These are phyloP conservation scores for Falco biarmicus DNA, from an alignment of 2,797 vertebrate species.

Conservation along the genomic window DNA sequence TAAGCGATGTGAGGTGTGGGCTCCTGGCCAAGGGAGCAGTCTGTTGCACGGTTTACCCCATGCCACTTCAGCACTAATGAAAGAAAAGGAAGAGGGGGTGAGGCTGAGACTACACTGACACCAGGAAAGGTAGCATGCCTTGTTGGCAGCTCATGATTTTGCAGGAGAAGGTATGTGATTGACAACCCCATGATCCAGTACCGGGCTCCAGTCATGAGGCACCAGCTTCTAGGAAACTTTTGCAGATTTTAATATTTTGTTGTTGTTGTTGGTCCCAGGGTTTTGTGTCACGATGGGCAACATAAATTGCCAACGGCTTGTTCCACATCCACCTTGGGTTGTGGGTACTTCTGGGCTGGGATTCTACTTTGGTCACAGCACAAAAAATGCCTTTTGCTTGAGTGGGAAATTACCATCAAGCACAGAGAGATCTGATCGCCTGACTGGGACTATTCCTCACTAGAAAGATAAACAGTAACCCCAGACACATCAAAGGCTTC, in stretches of 20 bases:
- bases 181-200: not conserved
- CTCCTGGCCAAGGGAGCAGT: not conserved
- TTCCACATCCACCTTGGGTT: not conserved
- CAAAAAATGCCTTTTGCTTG: not conserved
- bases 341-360: fast-evolving
- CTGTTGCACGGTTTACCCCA: not conserved
- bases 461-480: not conserved
- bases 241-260: not conserved
- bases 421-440: not conserved
- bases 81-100: not conserved
- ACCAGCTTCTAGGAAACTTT: not conserved
- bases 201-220: not conserved
- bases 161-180: not conserved
- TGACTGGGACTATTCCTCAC: fast-evolving
- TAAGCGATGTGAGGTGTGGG: not conserved
- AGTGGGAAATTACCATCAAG: not conserved
- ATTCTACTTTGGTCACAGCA: not conserved
- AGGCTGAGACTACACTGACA: not conserved
- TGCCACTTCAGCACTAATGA: not conserved
- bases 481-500: not conserved
- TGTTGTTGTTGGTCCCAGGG: not conserved
- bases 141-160: not conserved
- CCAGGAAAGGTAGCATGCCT: not conserved
- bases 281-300: not conserved
- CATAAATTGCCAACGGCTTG: not conserved